Evolutionary conservation across 2,888 invertebrate genomes (phyloP).

Genomic region (Congeria kusceri): DNA sequence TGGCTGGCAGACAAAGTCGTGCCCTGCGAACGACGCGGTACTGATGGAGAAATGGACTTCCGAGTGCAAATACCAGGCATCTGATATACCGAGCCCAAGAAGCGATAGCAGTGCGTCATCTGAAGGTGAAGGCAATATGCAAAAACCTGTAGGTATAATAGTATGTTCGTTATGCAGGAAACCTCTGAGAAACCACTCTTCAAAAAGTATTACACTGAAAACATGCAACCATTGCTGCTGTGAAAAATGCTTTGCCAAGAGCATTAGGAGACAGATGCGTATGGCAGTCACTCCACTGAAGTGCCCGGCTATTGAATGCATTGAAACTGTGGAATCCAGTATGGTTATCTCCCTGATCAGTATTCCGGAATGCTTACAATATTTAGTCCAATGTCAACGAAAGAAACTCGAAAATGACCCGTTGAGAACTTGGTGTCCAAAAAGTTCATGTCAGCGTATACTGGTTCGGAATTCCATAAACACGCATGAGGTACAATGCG

Average conservation of each 20-base stretch:
- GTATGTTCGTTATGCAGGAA: no score
- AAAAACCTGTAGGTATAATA: no score
- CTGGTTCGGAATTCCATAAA: background rate
- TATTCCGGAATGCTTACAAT: background rate
- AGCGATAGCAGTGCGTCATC: no score
- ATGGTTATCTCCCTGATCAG: background rate
- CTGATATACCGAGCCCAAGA: no score
- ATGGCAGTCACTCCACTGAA: background rate
- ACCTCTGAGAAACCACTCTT: background rate
- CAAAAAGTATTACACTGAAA: background rate
- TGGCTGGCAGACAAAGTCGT: no score
- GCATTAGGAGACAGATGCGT: background rate
- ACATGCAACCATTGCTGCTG: background rate
- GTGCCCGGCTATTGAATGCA: background rate
- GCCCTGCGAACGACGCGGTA: no score
- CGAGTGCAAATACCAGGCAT: no score
- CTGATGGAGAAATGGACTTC: no score
- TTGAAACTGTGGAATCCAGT: background rate
- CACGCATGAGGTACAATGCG: background rate
- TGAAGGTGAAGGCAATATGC: no score
- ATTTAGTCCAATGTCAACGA: background rate
- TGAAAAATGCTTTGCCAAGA: background rate
- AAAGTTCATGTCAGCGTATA: background rate
- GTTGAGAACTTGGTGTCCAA: background rate
- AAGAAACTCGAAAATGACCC: background rate